A percentile compares a stretch with the other conserved stretches of the same genome.
Conservation (phyloP, 2,888 invertebrate species). For the Lamellibrachia satsuma region DNA sequence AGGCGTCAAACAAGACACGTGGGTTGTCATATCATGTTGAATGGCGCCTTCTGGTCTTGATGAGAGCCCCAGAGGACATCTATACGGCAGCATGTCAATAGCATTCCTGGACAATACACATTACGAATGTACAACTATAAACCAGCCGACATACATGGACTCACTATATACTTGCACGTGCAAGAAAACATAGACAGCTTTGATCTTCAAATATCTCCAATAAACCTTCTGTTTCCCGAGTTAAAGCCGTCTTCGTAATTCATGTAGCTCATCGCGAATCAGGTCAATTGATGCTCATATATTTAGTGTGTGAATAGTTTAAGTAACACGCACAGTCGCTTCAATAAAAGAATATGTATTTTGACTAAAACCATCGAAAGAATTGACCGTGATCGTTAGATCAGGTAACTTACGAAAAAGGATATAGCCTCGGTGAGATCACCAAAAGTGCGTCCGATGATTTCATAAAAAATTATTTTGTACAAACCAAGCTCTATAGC, state of each 20-base stretch:
- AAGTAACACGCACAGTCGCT: neutral
- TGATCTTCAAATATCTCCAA: neutral
- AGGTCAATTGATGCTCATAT: neutral
- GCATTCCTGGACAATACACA: neutral
- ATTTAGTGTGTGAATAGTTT: neutral
- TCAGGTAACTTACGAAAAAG: too few relatives aligned
- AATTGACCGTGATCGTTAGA: too few relatives aligned
- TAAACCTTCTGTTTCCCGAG: neutral
- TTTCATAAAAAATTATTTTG: too few relatives aligned
- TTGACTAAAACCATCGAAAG: too few relatives aligned
- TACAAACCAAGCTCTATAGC: too few relatives aligned
- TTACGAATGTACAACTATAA: neutral
- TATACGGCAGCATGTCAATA: neutral
- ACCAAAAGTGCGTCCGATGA: too few relatives aligned
- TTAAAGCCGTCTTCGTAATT: neutral
- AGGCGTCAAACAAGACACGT: neutral
- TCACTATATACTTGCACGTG: neutral
- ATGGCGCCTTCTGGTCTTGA: neutral
- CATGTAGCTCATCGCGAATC: neutral
- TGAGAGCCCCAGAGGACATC: neutral
- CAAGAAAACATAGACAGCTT: neutral
- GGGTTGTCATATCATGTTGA: neutral
- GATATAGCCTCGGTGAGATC: too few relatives aligned
- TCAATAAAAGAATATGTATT: neutral
- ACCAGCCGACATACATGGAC: neutral